Percentiles rank a stretch among this genome's conserved stretches.
phyloP scores from a whole-genome alignment of 2,797 vertebrate species.

The Coluber constrictor region DNA sequence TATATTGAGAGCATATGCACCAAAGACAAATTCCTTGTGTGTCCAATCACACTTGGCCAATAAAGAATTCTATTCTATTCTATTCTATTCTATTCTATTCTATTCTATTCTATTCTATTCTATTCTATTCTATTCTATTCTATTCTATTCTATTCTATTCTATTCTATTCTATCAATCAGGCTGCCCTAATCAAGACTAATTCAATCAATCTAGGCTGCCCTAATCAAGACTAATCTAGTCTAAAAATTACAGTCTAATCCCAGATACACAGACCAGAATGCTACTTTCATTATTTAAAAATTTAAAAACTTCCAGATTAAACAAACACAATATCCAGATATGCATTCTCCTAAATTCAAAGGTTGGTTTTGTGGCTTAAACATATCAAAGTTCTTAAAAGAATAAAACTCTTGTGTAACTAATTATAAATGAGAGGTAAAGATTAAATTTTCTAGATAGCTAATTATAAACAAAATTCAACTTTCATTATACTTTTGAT shows the following conservation, averaged over 20 bases:
- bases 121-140: too few species aligned
- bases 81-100: too few species aligned
- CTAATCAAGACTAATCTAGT: neutral
- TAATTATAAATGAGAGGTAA: neutral
- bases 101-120: too few species aligned
- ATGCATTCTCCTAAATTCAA: neutral
- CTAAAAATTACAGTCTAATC: neutral
- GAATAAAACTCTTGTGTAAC: neutral
- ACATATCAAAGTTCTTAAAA: neutral
- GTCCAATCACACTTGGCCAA: too few species aligned
- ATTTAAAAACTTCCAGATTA: neutral
- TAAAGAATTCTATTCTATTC: too few species aligned
- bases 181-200: neutral
- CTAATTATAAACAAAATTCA: neutral
- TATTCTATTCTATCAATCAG: neutral
- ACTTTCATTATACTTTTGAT: neutral
- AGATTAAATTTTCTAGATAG: neutral
- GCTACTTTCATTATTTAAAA: neutral
- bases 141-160: too few species aligned
- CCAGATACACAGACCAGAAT: neutral
- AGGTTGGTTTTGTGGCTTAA: neutral
- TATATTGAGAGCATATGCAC: too few species aligned
- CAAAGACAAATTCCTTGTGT: too few species aligned
- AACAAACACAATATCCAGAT: neutral
- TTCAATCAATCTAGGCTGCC: neutral